Conservation (phyloP, 2,797 vertebrate species). For the Delichon dasypus region DNA sequence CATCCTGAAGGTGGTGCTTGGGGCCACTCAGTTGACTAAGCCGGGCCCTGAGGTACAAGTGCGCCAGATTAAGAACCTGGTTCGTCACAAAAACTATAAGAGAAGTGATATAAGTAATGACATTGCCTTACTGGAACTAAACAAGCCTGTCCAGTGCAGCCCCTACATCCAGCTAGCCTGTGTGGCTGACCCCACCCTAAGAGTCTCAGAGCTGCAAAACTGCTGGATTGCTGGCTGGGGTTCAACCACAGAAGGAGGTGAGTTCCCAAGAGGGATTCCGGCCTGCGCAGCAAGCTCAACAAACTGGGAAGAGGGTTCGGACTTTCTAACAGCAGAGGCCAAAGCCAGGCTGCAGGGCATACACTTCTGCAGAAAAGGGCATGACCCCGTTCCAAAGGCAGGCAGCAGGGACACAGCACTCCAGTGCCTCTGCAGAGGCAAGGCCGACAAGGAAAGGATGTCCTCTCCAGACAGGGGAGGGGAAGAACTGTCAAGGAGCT, state of each 20-base stretch:
- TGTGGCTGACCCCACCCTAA: background rate
- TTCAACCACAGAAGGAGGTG: accelerated
- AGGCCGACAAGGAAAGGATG: background rate
- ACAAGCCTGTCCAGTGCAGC: background rate
- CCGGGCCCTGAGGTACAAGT: background rate
- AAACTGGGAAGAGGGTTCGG: accelerated
- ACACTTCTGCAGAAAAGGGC: accelerated
- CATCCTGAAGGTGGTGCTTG: background rate
- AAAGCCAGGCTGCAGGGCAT: background rate
- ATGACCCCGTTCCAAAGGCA: background rate
- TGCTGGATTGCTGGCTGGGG: background rate
- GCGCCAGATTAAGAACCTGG: background rate
- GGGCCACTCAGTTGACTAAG: background rate
- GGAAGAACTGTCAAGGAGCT: background rate
- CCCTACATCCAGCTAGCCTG: background rate
- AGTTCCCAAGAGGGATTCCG: background rate
- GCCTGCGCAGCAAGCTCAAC: background rate
- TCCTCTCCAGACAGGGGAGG: accelerated
- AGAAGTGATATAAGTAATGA: background rate
- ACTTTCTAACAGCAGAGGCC: background rate
- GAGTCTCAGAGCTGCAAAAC: background rate
- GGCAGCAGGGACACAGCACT: accelerated
- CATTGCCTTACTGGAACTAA: background rate
- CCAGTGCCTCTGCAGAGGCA: background rate
- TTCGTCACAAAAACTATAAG: background rate